Conservation (phyloP, 2,888 invertebrate species). For the Mellilla xanthometata region DNA sequence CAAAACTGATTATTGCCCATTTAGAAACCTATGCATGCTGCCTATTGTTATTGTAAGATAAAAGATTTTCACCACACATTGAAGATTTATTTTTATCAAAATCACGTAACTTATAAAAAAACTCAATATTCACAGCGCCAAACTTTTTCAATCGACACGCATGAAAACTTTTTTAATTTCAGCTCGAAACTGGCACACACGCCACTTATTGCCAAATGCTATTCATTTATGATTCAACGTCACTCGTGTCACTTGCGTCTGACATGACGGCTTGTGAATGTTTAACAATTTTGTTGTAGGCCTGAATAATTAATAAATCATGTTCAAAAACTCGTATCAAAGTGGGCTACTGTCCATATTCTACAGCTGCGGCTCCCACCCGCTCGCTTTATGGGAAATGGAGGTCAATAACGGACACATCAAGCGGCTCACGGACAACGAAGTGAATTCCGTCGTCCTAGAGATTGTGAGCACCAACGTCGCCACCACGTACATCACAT, state of each 20-base stretch:
- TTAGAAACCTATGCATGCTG: too few species aligned
- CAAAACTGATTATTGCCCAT: too few species aligned
- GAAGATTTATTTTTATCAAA: too few species aligned
- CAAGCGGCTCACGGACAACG: slow-evolving; percentile 97
- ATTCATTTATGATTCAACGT: slow-evolving; percentile 22
- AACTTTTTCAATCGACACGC: slow-evolving; percentile 14
- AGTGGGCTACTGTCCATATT: slow-evolving; percentile 84
- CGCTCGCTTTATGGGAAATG: slow-evolving; percentile 81
- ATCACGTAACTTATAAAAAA: too few species aligned
- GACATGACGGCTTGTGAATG: slow-evolving; percentile 35
- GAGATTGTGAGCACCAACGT: slow-evolving; percentile 99
- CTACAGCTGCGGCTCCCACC: slow-evolving; percentile 83
- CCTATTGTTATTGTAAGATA: too few species aligned
- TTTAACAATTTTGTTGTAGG: slow-evolving; percentile 25
- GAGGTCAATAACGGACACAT: slow-evolving; percentile 97
- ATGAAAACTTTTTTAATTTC: slow-evolving; percentile 20
- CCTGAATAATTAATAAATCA: slow-evolving; percentile 37
- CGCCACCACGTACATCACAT: slow-evolving; percentile 96
- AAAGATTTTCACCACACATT: too few species aligned
- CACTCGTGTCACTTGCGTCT: slow-evolving; percentile 25
- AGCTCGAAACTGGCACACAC: slow-evolving; percentile 11
- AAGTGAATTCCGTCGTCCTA: slow-evolving; percentile 97
- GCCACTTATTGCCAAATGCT: slow-evolving; percentile 10
- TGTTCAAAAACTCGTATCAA: slow-evolving; percentile 84
- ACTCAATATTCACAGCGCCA: background rate